Evolutionary conservation across 2,888 invertebrate genomes (phyloP).

Genomic region (Scotopteryx bipunctaria): DNA sequence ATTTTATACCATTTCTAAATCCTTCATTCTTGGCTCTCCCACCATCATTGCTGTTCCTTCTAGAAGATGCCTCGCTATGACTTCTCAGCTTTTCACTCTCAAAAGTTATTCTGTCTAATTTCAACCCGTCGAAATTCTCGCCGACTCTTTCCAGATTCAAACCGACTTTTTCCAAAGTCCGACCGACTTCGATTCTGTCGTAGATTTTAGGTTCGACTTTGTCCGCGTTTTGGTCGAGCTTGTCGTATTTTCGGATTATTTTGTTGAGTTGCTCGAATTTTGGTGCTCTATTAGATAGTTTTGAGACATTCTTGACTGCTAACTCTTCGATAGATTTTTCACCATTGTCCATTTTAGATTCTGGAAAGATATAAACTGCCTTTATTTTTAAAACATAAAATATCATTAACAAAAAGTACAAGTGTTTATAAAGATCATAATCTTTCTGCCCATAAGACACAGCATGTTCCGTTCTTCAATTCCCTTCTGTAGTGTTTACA

Average conservation of each 20-base stretch:
- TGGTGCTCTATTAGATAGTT: conserved; percentile 50
- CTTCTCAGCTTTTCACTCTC: conserved; percentile 67
- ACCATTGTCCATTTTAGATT: conserved; percentile 63
- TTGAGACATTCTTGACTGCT: conserved; percentile 49
- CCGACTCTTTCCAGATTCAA: conserved; percentile 39
- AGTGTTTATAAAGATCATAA: too few species aligned
- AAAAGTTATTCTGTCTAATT: conserved; percentile 62
- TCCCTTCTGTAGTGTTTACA: too few species aligned
- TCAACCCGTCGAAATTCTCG: conserved; percentile 46
- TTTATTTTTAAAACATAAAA: background rate
- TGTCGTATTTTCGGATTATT: conserved; percentile 30
- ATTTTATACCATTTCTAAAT: conserved; percentile 22
- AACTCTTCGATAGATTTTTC: conserved; percentile 49
- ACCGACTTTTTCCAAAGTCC: conserved; percentile 32
- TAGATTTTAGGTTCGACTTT: too few species aligned
- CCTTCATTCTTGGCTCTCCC: conserved; percentile 53
- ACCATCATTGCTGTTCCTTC: conserved; percentile 70
- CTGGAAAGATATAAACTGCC: conserved; percentile 35
- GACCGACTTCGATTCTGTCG: too few species aligned
- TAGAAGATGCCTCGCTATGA: conserved; percentile 68
- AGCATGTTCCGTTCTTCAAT: too few species aligned
- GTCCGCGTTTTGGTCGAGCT: conserved; percentile 19
- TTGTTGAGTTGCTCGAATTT: conserved; percentile 43
- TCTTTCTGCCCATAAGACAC: too few species aligned
- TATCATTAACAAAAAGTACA: background rate